Evolutionary conservation across 2,888 invertebrate species (phyloP).

Genomic region (Galerucella calmariensis): DNA sequence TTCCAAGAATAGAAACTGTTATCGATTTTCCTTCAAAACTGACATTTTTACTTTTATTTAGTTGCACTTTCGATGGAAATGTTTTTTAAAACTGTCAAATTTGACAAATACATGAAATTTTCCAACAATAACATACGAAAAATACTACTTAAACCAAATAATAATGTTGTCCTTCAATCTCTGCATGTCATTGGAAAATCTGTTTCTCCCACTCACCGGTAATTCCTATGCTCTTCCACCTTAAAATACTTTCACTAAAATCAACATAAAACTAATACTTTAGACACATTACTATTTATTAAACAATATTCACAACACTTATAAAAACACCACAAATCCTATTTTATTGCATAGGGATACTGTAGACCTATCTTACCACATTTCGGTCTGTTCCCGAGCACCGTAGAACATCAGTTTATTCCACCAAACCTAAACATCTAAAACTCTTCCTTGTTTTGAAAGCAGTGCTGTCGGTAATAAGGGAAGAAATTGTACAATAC

Average conservation of each 20-base stretch:
- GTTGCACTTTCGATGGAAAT: no score
- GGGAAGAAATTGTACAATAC: no score
- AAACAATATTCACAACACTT: slow-evolving; percentile 22
- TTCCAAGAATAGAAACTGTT: no score
- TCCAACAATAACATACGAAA: no score
- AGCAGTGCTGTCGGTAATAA: background rate
- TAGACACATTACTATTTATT: slow-evolving; percentile 5
- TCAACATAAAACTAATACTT: background rate
- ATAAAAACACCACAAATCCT: slow-evolving; percentile 24
- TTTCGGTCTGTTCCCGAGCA: slow-evolving; percentile 22
- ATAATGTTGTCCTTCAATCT: no score
- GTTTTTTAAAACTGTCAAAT: no score
- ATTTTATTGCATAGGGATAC: slow-evolving; percentile 20
- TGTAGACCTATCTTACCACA: slow-evolving; percentile 17
- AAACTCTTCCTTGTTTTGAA: slow-evolving; percentile 6
- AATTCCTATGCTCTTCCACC: slow-evolving; percentile 9
- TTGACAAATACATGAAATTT: no score
- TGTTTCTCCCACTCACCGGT: slow-evolving; percentile 19
- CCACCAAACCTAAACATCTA: slow-evolving; percentile 19
- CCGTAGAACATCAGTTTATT: slow-evolving; percentile 20
- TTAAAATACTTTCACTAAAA: slow-evolving; percentile 8
- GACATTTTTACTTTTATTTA: no score
- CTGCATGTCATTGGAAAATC: background rate
- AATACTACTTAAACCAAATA: background rate
- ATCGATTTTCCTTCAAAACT: no score